A percentile compares a stretch with the other conserved stretches of the same genome.
phyloP scores from a whole-genome alignment of 92 coral and sea anemone species.

The Parazoanthus swiftii region DNA sequence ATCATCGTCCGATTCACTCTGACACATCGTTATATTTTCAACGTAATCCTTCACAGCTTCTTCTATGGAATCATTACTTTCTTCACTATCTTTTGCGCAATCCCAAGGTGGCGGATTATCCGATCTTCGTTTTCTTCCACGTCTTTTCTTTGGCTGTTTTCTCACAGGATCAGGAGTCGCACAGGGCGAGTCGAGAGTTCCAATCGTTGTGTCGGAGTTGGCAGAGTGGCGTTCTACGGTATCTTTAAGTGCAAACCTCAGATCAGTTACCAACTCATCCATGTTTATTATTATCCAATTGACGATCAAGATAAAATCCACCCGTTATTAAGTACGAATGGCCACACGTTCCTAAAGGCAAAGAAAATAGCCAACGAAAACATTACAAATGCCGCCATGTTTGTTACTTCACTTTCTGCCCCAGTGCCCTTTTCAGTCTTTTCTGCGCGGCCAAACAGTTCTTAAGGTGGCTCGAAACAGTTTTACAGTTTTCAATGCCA shows the following conservation, averaged over 20 bases:
- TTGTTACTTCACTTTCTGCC: conserved; percentile 17
- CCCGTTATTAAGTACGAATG: not conserved
- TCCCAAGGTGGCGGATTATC: conserved; percentile 81
- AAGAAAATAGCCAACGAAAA: conserved; percentile 10
- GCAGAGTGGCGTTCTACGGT: conserved; percentile 83
- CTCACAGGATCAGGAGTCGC: conserved; percentile 72
- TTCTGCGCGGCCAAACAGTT: not conserved
- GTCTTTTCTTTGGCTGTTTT: conserved; percentile 72
- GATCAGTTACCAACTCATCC: conserved; percentile 85
- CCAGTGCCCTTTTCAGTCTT: conserved; percentile 4
- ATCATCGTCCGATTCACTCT: conserved; percentile 90
- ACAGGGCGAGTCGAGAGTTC: conserved; percentile 81
- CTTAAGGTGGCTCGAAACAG: too few species aligned
- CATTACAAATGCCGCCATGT: conserved; percentile 24
- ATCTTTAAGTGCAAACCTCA: conserved; percentile 72
- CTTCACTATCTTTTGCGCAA: conserved; percentile 80
- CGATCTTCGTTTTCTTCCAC: conserved; percentile 88
- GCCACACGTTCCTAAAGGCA: not conserved
- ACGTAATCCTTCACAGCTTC: conserved; percentile 95
- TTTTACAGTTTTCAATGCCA: too few species aligned
- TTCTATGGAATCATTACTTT: conserved; percentile 94
- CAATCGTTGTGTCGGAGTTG: conserved; percentile 82
- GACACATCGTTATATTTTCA: conserved; percentile 88
- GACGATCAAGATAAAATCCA: conserved; percentile 6
- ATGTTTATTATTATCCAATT: conserved; percentile 18